These are phyloP conservation scores for Nasonovia ribisnigri DNA, from an alignment of 2,888 invertebrate genomes.

Conservation along the genomic window DNA sequence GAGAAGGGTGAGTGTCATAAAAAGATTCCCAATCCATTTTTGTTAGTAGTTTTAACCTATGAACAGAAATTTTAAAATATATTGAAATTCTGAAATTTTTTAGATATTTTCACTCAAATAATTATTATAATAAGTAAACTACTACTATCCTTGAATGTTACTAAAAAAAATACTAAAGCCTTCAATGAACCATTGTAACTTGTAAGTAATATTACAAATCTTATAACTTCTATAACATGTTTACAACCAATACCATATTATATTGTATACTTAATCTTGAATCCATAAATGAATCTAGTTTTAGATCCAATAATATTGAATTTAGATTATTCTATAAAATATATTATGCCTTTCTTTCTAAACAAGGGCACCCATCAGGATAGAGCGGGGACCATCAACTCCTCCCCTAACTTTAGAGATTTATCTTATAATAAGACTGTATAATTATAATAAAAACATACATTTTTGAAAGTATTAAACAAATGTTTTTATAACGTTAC, in stretches of 20 bases:
- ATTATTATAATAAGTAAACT: not conserved
- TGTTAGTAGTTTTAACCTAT: not conserved
- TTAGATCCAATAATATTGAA: not conserved
- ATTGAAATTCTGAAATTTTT: not conserved
- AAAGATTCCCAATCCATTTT: slow-evolving; percentile 81
- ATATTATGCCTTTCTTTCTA: not conserved
- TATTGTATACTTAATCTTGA: not conserved
- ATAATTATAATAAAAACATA: not conserved
- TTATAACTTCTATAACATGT: not conserved
- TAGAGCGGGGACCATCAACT: not conserved
- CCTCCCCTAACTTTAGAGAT: not conserved
- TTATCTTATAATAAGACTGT: not conserved
- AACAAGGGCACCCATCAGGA: not conserved
- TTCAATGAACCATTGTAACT: not conserved
- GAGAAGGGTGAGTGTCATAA: slow-evolving; percentile 83
- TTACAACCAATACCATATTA: slow-evolving; percentile 1
- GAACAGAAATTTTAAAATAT: not conserved
- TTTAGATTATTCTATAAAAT: not conserved
- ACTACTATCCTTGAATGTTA: not conserved
- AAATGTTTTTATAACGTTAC: not conserved
- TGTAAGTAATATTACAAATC: not conserved
- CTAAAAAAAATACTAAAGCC: not conserved
- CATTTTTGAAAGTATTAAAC: not conserved
- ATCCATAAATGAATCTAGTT: not conserved
- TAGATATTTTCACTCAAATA: not conserved